Conservation (phyloP, 1,140 invertebrate species). For the Drosophila kikkawai region DNA sequence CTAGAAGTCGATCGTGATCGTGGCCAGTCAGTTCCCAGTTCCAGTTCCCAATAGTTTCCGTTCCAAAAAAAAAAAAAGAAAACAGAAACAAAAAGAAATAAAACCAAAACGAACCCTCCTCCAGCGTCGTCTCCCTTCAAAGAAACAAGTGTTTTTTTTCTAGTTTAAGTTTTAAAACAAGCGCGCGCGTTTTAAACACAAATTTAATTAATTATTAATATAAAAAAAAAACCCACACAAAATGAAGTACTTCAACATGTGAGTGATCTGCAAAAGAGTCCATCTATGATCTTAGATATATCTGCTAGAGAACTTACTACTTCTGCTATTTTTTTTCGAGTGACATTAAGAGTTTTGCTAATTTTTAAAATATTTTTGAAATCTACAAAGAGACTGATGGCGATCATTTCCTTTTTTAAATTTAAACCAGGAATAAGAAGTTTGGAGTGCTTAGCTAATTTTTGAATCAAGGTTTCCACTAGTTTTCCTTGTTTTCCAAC, state of each 20-base stretch:
- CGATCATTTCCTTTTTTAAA: neutral
- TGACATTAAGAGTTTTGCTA: neutral
- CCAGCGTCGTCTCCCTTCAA: neutral
- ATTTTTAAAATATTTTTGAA: neutral
- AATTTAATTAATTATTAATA: slow-evolving; percentile 7
- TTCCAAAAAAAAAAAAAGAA: neutral
- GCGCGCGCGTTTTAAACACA: slow-evolving; percentile 19
- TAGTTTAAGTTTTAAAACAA: slow-evolving; percentile 40
- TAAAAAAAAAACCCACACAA: slow-evolving; percentile 49
- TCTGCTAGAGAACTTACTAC: neutral
- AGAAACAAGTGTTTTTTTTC: slow-evolving; percentile 47
- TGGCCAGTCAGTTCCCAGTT: slow-evolving; percentile 51
- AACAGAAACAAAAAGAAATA: neutral
- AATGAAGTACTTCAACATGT: slow-evolving; percentile 85
- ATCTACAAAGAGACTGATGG: neutral
- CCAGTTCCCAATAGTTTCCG: slow-evolving; percentile 20
- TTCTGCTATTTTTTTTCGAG: slow-evolving; percentile 13
- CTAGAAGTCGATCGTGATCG: slow-evolving; percentile 82
- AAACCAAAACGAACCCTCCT: slow-evolving; percentile 6
- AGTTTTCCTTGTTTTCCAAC: neutral
- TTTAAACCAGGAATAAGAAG: neutral
- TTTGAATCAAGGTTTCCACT: neutral
- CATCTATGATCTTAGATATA: slow-evolving; percentile 1
- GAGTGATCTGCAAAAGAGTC: slow-evolving; percentile 57
- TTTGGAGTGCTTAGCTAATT: neutral